Evolutionary conservation across 1,140 invertebrate genomes (phyloP).

Genomic region (Orius insidiosus): DNA sequence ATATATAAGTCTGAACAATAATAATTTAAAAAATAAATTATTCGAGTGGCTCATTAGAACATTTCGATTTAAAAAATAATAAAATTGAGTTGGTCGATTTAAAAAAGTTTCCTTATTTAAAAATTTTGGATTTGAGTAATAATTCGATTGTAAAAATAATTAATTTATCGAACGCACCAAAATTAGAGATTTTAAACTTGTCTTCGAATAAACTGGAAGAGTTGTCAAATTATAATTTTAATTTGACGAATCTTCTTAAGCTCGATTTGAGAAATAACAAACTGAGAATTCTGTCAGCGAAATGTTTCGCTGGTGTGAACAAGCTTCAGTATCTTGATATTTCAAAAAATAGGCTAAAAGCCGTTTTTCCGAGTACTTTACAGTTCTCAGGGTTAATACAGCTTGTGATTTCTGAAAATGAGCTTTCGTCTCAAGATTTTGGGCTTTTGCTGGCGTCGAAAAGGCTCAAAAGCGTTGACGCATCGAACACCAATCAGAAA

Average conservation of each 20-base stretch:
- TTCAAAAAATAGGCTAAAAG: slow-evolving; percentile 27
- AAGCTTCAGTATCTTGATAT: slow-evolving; percentile 40
- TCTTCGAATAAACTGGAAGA: slow-evolving; percentile 30
- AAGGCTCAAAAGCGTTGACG: slow-evolving; percentile 59
- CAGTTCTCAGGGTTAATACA: slow-evolving; percentile 43
- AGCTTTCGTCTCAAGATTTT: slow-evolving; percentile 16
- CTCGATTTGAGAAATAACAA: slow-evolving; percentile 46
- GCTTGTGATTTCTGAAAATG: slow-evolving; percentile 29
- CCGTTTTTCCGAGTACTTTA: slow-evolving; percentile 30
- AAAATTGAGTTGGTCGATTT: slow-evolving; percentile 5
- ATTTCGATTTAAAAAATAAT: slow-evolving; percentile 11
- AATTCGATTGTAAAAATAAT: slow-evolving; percentile 6
- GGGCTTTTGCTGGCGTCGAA: slow-evolving; percentile 24
- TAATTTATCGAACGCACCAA: slow-evolving; percentile 7
- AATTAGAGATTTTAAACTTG: slow-evolving; percentile 24
- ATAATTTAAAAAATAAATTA: slow-evolving; percentile 9
- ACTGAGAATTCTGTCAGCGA: slow-evolving; percentile 37
- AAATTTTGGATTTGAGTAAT: slow-evolving; percentile 7
- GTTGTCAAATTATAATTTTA: slow-evolving; percentile 32
- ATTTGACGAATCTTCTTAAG: slow-evolving; percentile 27
- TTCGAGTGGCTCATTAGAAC: slow-evolving; percentile 1
- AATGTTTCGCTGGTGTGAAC: slow-evolving; percentile 34
- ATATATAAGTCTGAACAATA: slow-evolving; percentile 10
- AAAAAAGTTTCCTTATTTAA: slow-evolving; percentile 6
- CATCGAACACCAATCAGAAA: slow-evolving; percentile 57